A percentile compares a stretch with the other conserved stretches of the same genome.
Conservation (phyloP, 30 jellyfish, hydroid and myxozoan genomes). For the Sanderia malayensis region DNA sequence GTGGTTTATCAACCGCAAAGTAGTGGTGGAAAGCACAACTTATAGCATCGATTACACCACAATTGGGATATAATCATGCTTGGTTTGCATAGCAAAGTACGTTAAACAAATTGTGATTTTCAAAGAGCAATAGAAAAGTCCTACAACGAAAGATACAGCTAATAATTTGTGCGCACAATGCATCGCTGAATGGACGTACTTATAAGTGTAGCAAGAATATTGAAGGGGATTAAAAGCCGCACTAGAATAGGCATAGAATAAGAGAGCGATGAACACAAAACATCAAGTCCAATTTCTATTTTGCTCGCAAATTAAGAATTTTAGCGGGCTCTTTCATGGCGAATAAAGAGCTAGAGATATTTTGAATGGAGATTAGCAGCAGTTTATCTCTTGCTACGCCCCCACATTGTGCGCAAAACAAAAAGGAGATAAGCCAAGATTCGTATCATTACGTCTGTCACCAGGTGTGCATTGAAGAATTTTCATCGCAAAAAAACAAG, state of each 20-base stretch:
- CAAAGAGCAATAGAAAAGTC: not conserved
- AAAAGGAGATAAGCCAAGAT: conserved; percentile 20
- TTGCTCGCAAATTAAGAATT: conserved; percentile 3
- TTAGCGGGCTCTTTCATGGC: not conserved
- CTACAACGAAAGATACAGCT: not conserved
- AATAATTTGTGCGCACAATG: too few relatives aligned
- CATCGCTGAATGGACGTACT: not conserved
- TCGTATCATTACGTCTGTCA: conserved; percentile 33
- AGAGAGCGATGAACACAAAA: not conserved
- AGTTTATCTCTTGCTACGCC: conserved; percentile 36
- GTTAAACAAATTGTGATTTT: conserved; percentile 3
- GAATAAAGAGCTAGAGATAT: conserved; percentile 11
- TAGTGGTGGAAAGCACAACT: too few relatives aligned
- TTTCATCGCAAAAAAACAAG: not conserved
- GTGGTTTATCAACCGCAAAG: conserved; percentile 8
- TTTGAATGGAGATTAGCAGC: conserved; percentile 15
- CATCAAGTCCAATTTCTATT: not conserved
- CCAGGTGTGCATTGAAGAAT: conserved; percentile 19
- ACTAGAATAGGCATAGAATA: conserved; percentile 5
- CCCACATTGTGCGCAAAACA: conserved; percentile 20
- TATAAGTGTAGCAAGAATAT: not conserved
- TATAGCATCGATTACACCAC: conserved; percentile 9
- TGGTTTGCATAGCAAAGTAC: conserved; percentile 8
- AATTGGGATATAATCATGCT: not conserved
- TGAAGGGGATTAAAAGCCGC: conserved; percentile 8